A percentile compares a stretch with the other conserved stretches of the same genome.
Conservation (phyloP, 2,888 invertebrate species). For the Papilio gigon region DNA sequence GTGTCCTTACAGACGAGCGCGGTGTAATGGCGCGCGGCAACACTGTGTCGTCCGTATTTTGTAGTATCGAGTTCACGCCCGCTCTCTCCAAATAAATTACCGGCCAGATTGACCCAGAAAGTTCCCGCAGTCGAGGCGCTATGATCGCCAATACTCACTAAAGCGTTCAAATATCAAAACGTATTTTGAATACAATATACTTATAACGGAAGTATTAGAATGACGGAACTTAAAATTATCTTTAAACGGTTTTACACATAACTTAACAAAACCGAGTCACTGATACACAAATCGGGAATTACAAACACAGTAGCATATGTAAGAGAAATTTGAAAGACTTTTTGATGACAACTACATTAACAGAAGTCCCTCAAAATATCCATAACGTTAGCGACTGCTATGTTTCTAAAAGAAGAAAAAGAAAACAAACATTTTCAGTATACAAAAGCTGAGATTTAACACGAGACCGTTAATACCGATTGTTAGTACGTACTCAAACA, state of each 20-base stretch:
- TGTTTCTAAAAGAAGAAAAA: neutral
- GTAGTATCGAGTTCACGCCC: constrained; percentile 60
- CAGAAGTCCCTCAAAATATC: no score
- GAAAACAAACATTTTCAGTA: neutral
- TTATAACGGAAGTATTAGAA: neutral
- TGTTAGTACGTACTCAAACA: neutral
- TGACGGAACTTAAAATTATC: no score
- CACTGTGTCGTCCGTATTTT: constrained; percentile 55
- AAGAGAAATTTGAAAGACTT: no score
- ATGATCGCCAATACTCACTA: constrained; percentile 50
- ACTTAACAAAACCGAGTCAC: no score
- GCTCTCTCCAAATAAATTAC: constrained; percentile 73
- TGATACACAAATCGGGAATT: no score
- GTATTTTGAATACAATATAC: constrained; percentile 2
- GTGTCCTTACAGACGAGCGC: constrained; percentile 20
- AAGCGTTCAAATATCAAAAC: constrained; percentile 40
- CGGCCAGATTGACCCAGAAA: constrained; percentile 73
- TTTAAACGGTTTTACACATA: no score
- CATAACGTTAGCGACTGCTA: no score
- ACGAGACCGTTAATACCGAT: neutral
- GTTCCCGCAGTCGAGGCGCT: constrained; percentile 56
- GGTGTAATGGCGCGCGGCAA: constrained; percentile 46
- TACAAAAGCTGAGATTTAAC: no score
- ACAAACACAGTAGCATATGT: no score
- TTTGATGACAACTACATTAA: no score